Evolutionary conservation across 2,113 vertebrate species (phyloP).

Genomic region (Hymenochirus boettgeri): DNA sequence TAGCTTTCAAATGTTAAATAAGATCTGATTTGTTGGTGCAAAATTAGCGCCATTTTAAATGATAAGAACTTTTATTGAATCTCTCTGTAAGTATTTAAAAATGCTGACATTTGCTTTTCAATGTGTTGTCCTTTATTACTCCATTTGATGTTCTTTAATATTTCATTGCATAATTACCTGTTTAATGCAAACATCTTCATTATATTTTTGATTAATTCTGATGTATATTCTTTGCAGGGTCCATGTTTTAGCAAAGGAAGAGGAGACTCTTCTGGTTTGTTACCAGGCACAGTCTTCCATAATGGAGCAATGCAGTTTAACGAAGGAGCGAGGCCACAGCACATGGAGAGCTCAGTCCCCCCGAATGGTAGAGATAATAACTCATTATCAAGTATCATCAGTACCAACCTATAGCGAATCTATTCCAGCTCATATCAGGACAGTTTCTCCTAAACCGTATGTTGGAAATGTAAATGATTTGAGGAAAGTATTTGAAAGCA

Average conservation of each 20-base stretch:
- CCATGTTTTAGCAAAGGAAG: slow-evolving; percentile 7
- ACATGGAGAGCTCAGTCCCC: slow-evolving; percentile 14
- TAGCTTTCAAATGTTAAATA: too few relatives aligned
- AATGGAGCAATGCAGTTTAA: slow-evolving; percentile 39
- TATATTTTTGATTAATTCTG: not conserved
- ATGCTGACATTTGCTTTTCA: too few relatives aligned
- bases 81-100: too few relatives aligned
- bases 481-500: slow-evolving; percentile 27
- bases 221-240: not conserved
- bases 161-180: too few relatives aligned
- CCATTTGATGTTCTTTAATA: too few relatives aligned
- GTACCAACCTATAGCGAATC: slow-evolving; percentile 2
- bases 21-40: too few relatives aligned
- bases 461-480: slow-evolving; percentile 18
- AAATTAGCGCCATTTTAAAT: too few relatives aligned
- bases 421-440: not conserved
- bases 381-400: slow-evolving; percentile 1
- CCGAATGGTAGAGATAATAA: slow-evolving; percentile 9
- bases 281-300: not conserved
- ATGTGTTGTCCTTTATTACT: too few relatives aligned
- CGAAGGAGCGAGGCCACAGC: slow-evolving; percentile 34
- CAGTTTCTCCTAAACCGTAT: not conserved
- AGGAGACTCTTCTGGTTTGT: slow-evolving; percentile 7
- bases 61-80: too few relatives aligned
- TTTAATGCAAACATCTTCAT: not conserved